Percentiles rank a stretch among this genome's conserved stretches.
Conservation (phyloP, 2,797 vertebrate genomes). For the Protonibea diacanthus region DNA sequence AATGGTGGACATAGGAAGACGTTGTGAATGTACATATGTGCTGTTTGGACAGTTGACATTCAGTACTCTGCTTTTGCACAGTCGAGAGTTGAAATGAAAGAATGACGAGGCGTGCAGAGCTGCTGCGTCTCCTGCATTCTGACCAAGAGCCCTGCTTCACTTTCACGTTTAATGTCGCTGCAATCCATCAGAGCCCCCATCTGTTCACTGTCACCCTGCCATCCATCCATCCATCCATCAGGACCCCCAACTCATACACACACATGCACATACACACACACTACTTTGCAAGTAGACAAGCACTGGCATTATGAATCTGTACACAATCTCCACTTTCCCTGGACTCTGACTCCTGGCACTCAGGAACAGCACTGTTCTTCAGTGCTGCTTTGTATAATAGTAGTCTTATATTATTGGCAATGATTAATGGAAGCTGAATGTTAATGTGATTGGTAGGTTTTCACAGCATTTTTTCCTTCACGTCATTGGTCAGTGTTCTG, state of each 20-base stretch:
- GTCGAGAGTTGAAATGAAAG: conserved; percentile 42
- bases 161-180: conserved; percentile 78
- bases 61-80: conserved; percentile 2
- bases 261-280: conserved; percentile 28
- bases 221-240: conserved; percentile 61
- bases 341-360: neutral
- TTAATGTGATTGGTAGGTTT: neutral
- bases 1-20: neutral
- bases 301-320: conserved; percentile 13
- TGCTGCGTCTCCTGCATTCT: conserved; percentile 44
- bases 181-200: conserved; percentile 84
- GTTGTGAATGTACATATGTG: conserved; percentile 25
- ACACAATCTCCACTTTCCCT: conserved; percentile 4
- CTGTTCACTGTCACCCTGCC: conserved; percentile 80
- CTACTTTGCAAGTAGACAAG: conserved; percentile 12
- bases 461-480: neutral
- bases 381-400: neutral
- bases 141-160: conserved; percentile 63
- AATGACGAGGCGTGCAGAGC: conserved; percentile 28
- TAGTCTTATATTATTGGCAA: neutral
- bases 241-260: conserved; percentile 31
- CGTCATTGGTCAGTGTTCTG: neutral
- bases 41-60: conserved; percentile 57
- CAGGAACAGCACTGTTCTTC: neutral
- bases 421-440: neutral